These are phyloP conservation scores for Lasiurus cinereus DNA, from an alignment of 2,113 vertebrate species.

Conservation along the genomic window DNA sequence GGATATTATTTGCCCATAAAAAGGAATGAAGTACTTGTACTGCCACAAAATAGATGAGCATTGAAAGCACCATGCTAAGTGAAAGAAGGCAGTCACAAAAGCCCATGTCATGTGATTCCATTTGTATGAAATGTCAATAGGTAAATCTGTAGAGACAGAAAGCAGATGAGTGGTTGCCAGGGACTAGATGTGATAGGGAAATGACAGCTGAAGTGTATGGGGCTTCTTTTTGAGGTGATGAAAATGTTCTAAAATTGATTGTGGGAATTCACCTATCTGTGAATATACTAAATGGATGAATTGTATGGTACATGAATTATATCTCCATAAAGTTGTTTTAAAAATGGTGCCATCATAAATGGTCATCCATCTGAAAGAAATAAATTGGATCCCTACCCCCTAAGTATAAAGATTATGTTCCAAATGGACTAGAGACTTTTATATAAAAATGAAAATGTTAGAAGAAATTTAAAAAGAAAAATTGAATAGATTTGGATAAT, in stretches of 20 bases:
- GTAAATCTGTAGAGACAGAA: neutral
- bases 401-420: slow-evolving; percentile 11
- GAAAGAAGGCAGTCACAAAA: neutral
- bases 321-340: neutral
- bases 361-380: slow-evolving; percentile 16
- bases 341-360: neutral
- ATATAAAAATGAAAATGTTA: slow-evolving; percentile 45
- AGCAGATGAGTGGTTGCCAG: neutral
- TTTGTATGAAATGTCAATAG: neutral
- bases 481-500: slow-evolving; percentile 7
- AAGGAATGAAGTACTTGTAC: neutral
- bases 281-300: neutral
- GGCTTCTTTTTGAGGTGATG: neutral
- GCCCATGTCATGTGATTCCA: neutral
- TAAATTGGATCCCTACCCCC: neutral
- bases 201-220: neutral
- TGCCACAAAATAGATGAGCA: neutral
- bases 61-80: neutral
- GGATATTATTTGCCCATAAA: neutral
- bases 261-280: neutral
- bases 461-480: slow-evolving; percentile 43
- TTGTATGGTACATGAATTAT: slow-evolving; percentile 21
- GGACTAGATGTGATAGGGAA: neutral
- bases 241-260: slow-evolving; percentile 39
- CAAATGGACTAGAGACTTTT: slow-evolving; percentile 14